phyloP scores from a whole-genome alignment of 2,888 invertebrate species.

The Myopa testacea region DNA sequence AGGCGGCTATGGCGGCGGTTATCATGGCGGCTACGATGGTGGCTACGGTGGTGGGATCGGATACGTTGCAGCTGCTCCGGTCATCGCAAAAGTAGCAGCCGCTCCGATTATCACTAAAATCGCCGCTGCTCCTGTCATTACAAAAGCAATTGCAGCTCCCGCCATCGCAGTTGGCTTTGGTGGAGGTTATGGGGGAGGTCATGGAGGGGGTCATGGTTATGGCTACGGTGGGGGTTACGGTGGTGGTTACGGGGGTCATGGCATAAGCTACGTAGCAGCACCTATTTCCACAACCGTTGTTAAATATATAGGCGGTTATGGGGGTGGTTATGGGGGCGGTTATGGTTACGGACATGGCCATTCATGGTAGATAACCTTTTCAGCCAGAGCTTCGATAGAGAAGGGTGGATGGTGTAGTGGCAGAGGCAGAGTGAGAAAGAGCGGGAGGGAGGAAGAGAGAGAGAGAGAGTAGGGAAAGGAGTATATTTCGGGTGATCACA shows the following conservation, averaged over 20 bases:
- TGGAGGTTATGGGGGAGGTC: slow-evolving; percentile 51
- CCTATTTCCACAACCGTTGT: slow-evolving; percentile 44
- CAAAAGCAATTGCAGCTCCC: slow-evolving; percentile 49
- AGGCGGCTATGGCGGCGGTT: slow-evolving; percentile 30
- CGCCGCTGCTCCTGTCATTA: slow-evolving; percentile 51
- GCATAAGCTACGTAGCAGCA: slow-evolving; percentile 27
- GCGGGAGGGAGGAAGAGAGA: neutral
- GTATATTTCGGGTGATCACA: neutral
- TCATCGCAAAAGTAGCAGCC: slow-evolving; percentile 52
- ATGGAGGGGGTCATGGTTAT: slow-evolving; percentile 57
- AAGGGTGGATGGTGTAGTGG: neutral
- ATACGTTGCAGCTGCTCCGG: slow-evolving; percentile 49
- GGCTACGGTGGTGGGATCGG: slow-evolving; percentile 51
- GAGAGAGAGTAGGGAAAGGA: neutral
- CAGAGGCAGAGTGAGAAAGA: no score
- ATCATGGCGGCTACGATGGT: slow-evolving; percentile 44
- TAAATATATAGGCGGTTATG: slow-evolving; percentile 50
- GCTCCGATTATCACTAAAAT: slow-evolving; percentile 47
- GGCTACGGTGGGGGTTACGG: slow-evolving; percentile 58
- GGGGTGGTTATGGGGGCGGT: slow-evolving; percentile 53
- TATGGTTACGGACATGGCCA: slow-evolving; percentile 66
- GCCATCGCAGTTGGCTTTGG: slow-evolving; percentile 53
- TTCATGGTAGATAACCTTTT: slow-evolving; percentile 51
- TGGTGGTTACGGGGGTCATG: slow-evolving; percentile 73
- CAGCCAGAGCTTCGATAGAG: neutral